phyloP scores from a whole-genome alignment of 2,888 invertebrate genomes.

The Gastrophysa polygoni region DNA sequence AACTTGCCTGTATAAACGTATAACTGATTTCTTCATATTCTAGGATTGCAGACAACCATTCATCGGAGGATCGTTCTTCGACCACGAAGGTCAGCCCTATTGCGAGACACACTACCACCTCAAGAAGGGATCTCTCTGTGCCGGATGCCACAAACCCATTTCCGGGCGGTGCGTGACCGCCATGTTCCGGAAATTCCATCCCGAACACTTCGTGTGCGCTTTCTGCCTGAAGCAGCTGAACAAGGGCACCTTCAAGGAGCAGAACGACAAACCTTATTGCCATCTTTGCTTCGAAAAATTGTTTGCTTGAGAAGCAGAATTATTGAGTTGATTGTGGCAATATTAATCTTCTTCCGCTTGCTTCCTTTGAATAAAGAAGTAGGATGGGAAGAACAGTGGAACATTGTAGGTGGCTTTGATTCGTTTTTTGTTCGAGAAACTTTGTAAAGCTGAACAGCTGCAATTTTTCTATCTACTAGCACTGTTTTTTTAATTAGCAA shows the following conservation, averaged over 20 bases:
- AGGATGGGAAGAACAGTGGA: too few relatives aligned
- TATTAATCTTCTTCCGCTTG: too few relatives aligned
- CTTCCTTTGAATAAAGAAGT: too few relatives aligned
- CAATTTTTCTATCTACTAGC: too few relatives aligned
- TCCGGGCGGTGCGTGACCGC: constrained; percentile 98
- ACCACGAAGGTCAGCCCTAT: constrained; percentile 97
- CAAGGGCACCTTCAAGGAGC: constrained; percentile 99
- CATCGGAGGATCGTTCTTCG: constrained; percentile 97
- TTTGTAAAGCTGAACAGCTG: too few relatives aligned
- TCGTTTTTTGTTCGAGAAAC: too few relatives aligned
- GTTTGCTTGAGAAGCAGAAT: constrained; percentile 85
- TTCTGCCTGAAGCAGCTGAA: constrained; percentile 97
- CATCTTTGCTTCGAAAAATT: constrained; percentile 97
- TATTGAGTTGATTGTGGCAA: too few relatives aligned
- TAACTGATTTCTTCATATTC: constrained; percentile 46
- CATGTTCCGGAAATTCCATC: constrained; percentile 99
- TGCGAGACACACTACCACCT: constrained; percentile 99
- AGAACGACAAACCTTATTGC: constrained; percentile 98
- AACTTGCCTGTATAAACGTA: neutral
- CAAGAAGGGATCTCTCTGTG: constrained; percentile 95
- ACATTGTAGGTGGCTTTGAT: too few relatives aligned
- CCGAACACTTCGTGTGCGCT: constrained; percentile 99
- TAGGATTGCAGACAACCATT: constrained; percentile 98
- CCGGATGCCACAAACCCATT: constrained; percentile 97
- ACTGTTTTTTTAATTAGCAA: too few relatives aligned